Conservation (phyloP, 1,140 invertebrate genomes). For the Drosophila novamexicana region DNA sequence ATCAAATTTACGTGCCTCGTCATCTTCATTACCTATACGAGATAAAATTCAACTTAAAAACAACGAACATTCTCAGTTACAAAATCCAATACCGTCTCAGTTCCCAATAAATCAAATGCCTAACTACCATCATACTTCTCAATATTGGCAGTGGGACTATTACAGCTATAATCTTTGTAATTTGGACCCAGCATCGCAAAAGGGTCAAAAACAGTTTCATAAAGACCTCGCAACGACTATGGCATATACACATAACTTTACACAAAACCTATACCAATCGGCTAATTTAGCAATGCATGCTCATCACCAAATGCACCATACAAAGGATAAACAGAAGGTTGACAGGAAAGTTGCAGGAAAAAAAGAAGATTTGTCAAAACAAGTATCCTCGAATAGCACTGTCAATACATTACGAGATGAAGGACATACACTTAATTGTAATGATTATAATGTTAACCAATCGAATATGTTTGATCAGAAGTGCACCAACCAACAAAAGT, state of each 20-base stretch:
- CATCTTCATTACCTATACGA: constrained; percentile 40
- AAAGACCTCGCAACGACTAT: constrained; percentile 81
- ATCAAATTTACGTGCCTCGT: constrained; percentile 25
- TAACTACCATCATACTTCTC: constrained; percentile 87
- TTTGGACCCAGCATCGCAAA: constrained; percentile 83
- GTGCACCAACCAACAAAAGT: constrained; percentile 61
- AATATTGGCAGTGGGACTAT: constrained; percentile 88
- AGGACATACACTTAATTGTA: constrained; percentile 55
- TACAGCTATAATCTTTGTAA: constrained; percentile 86
- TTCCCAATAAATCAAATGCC: constrained; percentile 87
- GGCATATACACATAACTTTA: constrained; percentile 80
- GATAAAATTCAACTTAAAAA: constrained; percentile 68
- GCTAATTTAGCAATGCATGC: constrained; percentile 76
- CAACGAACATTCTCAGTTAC: constrained; percentile 71
- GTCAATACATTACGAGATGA: constrained; percentile 50
- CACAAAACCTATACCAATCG: constrained; percentile 79
- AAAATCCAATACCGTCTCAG: constrained; percentile 85
- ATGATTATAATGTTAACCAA: constrained; percentile 64
- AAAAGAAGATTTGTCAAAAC: constrained; percentile 66
- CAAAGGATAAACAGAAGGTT: constrained; percentile 76
- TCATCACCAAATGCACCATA: constrained; percentile 73
- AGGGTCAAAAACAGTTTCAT: constrained; percentile 82
- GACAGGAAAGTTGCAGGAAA: constrained; percentile 68
- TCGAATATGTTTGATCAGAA: constrained; percentile 61
- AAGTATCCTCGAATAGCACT: constrained; percentile 29